These are phyloP conservation scores for Altica lythri DNA, from an alignment of 2,888 invertebrate species.

Conservation along the genomic window DNA sequence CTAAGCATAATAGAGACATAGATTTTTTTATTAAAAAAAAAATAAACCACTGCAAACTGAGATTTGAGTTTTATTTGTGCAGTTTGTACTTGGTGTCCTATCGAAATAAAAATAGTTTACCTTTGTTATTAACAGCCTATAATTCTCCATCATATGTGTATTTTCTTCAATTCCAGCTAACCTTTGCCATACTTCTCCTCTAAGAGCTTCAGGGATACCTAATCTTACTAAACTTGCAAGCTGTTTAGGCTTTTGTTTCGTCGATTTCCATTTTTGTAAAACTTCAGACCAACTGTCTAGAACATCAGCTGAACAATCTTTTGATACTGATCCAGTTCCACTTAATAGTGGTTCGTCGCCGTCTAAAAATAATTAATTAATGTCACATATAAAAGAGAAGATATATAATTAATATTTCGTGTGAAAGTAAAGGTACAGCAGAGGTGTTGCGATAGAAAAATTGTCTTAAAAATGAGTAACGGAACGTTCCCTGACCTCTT, in stretches of 20 bases:
- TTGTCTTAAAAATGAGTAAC: too few relatives aligned
- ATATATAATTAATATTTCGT: too few relatives aligned
- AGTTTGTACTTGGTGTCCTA: too few relatives aligned
- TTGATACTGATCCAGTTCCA: constrained; percentile 96
- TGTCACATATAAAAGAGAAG: too few relatives aligned
- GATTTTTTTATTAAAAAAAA: too few relatives aligned
- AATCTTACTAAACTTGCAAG: constrained; percentile 77
- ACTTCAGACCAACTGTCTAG: constrained; percentile 93
- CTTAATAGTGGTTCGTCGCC: constrained; percentile 95
- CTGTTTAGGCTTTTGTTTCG: constrained; percentile 78
- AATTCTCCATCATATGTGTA: constrained; percentile 86
- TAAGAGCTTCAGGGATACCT: constrained; percentile 94
- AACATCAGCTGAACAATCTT: constrained; percentile 92
- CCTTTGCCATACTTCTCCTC: constrained; percentile 98
- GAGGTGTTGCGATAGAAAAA: too few relatives aligned
- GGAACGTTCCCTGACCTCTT: too few relatives aligned
- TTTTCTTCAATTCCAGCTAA: constrained; percentile 86
- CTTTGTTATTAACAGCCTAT: constrained; percentile 90
- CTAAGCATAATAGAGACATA: too few relatives aligned
- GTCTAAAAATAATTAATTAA: constrained; percentile 59
- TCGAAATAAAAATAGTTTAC: too few relatives aligned
- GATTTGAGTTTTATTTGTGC: too few relatives aligned
- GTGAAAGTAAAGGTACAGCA: too few relatives aligned
- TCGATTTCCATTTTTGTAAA: constrained; percentile 69
- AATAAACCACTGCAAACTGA: too few relatives aligned